These are phyloP conservation scores for Mycalesis mineus DNA, from an alignment of 2,888 invertebrate species.

Conservation along the genomic window DNA sequence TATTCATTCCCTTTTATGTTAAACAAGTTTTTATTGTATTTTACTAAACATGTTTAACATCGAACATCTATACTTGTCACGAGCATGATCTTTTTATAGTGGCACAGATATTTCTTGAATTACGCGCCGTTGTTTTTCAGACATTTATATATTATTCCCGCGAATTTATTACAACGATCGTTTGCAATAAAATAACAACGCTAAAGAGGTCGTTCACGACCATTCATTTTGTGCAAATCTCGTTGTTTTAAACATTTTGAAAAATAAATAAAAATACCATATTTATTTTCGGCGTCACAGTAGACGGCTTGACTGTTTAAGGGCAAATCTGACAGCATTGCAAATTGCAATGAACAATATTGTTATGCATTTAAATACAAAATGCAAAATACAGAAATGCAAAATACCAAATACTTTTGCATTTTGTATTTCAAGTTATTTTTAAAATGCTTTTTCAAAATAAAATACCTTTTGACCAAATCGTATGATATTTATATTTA, in stretches of 20 bases:
- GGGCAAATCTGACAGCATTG: background rate
- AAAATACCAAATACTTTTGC: too few species aligned
- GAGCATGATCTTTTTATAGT: constrained; percentile 32
- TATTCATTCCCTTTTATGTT: too few species aligned
- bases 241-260: constrained; percentile 24
- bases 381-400: too few species aligned
- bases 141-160: constrained; percentile 46
- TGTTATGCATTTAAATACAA: too few species aligned
- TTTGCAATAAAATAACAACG: constrained; percentile 52
- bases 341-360: background rate
- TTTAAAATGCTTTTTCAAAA: too few species aligned
- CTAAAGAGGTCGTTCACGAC: constrained; percentile 61
- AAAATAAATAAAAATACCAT: constrained; percentile 29
- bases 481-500: too few species aligned
- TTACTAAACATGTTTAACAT: too few species aligned
- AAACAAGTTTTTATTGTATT: too few species aligned
- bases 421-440: too few species aligned
- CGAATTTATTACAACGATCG: constrained; percentile 59
- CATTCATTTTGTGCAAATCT: constrained; percentile 45
- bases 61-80: too few species aligned
- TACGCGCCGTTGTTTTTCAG: constrained; percentile 40
- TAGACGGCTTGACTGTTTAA: constrained; percentile 10
- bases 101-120: constrained; percentile 59
- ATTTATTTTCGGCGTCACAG: constrained; percentile 25
- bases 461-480: too few species aligned